A percentile compares a stretch with the other conserved stretches of the same genome.
phyloP scores from a whole-genome alignment of 2,888 invertebrate species.

The Auanema freiburgensis region DNA sequence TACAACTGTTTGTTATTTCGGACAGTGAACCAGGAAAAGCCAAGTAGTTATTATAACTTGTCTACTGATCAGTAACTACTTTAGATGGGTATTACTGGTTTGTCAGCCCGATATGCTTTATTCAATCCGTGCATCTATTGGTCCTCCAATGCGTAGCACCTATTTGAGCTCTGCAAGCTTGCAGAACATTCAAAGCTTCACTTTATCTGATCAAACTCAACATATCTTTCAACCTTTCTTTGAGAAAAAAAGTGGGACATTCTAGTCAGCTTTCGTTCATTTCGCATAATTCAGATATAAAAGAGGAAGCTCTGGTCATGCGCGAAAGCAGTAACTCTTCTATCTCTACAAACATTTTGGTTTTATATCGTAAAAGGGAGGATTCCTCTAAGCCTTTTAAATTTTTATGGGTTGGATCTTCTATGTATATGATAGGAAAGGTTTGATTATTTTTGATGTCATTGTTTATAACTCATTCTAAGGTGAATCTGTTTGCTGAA shows the following conservation, averaged over 20 bases:
- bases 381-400: constrained; percentile 12
- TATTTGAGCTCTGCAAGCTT: constrained; percentile 15
- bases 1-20: constrained; percentile 36
- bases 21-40: constrained; percentile 31
- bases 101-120: constrained; percentile 44
- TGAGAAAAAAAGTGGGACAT: constrained; percentile 21
- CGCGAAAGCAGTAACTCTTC: background rate
- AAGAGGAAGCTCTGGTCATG: constrained; percentile 8
- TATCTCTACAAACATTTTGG: background rate
- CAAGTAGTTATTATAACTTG: constrained; percentile 15
- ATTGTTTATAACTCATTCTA: background rate
- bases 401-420: constrained; percentile 17
- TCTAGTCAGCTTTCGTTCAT: background rate
- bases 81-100: constrained; percentile 46
- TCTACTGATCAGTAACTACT: constrained; percentile 10
- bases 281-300: constrained; percentile 8
- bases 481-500: constrained; percentile 32
- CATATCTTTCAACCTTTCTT: constrained; percentile 38
- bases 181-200: constrained; percentile 32
- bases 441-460: background rate
- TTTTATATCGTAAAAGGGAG: background rate
- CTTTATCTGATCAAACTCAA: constrained; percentile 26
- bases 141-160: background rate
- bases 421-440: constrained; percentile 11
- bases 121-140: constrained; percentile 23